phyloP scores from a whole-genome alignment of 2,113 vertebrate species.

The Etia nguti region DNA sequence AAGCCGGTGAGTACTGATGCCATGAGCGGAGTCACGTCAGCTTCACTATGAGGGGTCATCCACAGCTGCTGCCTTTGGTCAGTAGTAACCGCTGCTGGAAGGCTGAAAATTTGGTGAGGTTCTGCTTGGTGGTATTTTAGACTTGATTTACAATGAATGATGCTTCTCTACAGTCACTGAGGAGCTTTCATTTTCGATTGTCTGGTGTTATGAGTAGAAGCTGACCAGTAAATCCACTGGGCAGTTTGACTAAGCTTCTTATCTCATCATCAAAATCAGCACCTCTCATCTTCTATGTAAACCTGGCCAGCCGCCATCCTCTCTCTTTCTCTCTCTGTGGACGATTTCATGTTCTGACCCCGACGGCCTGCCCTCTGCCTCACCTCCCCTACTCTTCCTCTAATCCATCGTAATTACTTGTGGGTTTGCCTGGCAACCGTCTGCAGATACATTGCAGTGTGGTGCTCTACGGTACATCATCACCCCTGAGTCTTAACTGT shows the following conservation, averaged over 20 bases:
- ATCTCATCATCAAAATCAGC: slow-evolving; percentile 46
- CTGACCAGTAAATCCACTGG: slow-evolving; percentile 24
- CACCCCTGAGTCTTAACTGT: slow-evolving; percentile 8
- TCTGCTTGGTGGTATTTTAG: neutral
- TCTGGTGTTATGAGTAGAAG: neutral
- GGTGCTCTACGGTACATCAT: neutral
- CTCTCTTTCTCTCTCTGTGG: neutral
- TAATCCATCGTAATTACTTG: slow-evolving; percentile 32
- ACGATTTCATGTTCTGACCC: slow-evolving; percentile 2
- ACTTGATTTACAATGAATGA: neutral
- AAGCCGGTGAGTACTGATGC: slow-evolving; percentile 79
- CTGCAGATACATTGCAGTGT: slow-evolving; percentile 13
- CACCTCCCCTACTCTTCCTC: neutral
- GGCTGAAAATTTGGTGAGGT: neutral
- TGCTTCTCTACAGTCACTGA: neutral
- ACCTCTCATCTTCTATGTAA: slow-evolving; percentile 15
- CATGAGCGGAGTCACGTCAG: neutral
- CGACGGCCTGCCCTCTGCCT: neutral
- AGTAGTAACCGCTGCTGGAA: slow-evolving; percentile 5
- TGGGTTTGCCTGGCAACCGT: slow-evolving; percentile 39
- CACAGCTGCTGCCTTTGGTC: neutral
- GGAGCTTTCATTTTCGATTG: neutral
- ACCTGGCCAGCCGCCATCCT: neutral
- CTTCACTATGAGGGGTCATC: neutral
- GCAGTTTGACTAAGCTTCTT: slow-evolving; percentile 2